Evolutionary conservation across 2,797 vertebrate genomes (phyloP).

Genomic region (Acanthurus leucopareius): DNA sequence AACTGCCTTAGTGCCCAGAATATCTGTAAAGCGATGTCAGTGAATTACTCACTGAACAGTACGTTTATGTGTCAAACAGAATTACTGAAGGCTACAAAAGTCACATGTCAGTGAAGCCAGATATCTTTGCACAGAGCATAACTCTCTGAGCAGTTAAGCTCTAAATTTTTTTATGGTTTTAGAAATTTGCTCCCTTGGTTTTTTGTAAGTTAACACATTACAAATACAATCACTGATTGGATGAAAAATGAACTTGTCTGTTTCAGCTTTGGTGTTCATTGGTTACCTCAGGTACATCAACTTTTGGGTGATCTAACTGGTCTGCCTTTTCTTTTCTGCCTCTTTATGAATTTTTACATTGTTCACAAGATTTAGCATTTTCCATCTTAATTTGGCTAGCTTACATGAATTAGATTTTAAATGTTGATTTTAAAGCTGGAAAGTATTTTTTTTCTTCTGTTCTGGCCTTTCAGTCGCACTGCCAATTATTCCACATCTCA

Average conservation of each 20-base stretch:
- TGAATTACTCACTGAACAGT: background rate
- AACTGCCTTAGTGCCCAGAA: slow-evolving; percentile 27
- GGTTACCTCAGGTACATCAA: background rate
- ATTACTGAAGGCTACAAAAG: background rate
- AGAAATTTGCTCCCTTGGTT: no score
- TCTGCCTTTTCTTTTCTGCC: no score
- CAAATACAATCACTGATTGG: no score
- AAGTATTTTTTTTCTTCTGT: background rate
- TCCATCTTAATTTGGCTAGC: background rate
- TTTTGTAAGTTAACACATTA: no score
- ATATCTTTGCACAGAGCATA: background rate
- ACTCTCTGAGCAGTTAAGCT: background rate
- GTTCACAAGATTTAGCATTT: background rate
- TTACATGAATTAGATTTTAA: background rate
- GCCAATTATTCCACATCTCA: slow-evolving; percentile 67
- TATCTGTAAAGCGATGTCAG: slow-evolving; percentile 8
- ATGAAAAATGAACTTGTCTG: no score
- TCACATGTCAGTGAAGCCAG: slow-evolving; percentile 14
- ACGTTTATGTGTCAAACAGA: background rate
- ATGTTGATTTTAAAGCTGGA: slow-evolving; percentile 10
- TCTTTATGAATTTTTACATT: background rate
- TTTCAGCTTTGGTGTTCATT: background rate
- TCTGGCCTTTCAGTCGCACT: slow-evolving; percentile 38
- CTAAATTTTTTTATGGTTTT: no score
- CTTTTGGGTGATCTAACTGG: background rate